Percentiles rank a stretch among this genome's conserved stretches.
These are phyloP conservation scores for Lapara coniferarum DNA, from an alignment of 2,888 invertebrate species.

Conservation along the genomic window DNA sequence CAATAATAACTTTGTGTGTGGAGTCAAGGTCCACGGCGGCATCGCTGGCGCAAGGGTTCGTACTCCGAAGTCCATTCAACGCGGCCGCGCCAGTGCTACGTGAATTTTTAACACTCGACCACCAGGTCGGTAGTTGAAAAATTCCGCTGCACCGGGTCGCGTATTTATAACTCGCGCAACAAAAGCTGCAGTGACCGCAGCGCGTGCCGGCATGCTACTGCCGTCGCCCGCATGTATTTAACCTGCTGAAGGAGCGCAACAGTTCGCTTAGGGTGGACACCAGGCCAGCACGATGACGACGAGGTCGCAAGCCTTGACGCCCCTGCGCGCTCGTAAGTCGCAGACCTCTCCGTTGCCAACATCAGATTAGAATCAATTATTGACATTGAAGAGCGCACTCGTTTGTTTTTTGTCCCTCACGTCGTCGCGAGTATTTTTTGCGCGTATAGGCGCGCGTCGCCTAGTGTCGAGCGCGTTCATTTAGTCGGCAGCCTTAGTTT, in stretches of 20 bases:
- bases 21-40: conserved; percentile 35
- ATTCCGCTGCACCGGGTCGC: conserved; percentile 33
- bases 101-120: conserved; percentile 22
- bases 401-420: conserved; percentile 10
- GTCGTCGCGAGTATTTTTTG: background rate
- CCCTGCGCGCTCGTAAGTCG: background rate
- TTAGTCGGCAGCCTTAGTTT: background rate
- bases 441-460: background rate
- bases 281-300: background rate
- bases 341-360: conserved; percentile 55
- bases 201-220: conserved; percentile 47
- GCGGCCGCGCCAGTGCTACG: background rate
- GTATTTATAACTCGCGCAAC: conserved; percentile 45
- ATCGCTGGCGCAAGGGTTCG: background rate
- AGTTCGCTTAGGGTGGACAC: background rate
- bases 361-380: conserved; percentile 68
- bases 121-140: conserved; percentile 34
- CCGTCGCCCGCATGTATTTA: conserved; percentile 41
- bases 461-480: background rate
- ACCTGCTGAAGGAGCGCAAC: conserved; percentile 14
- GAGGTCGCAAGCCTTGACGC: conserved; percentile 22
- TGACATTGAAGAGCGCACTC: conserved; percentile 49
- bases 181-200: conserved; percentile 46
- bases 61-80: conserved; percentile 2
- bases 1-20: conserved; percentile 61